Evolutionary conservation across 2,888 invertebrate species (phyloP).

Genomic region (Crepidodera aurea): DNA sequence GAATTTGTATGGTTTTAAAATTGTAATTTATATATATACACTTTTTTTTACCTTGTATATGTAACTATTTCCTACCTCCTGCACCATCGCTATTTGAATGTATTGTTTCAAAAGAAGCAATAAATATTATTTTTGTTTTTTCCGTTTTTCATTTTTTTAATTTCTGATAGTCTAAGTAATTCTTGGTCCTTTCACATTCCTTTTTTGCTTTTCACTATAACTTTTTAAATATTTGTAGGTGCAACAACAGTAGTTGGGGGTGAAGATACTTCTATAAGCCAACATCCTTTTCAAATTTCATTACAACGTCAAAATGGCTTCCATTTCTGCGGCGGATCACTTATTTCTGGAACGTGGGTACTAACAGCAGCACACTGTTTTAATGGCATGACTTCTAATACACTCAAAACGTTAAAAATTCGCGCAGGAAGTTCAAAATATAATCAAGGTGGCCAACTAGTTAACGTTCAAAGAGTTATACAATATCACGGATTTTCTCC

Average conservation of each 20-base stretch:
- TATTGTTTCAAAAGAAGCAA: too few relatives aligned
- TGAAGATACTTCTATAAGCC: background rate
- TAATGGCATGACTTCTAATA: background rate
- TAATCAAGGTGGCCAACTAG: background rate
- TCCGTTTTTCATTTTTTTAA: too few relatives aligned
- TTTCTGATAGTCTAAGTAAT: too few relatives aligned
- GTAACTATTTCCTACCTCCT: too few relatives aligned
- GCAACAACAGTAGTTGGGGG: slow-evolving; percentile 8
- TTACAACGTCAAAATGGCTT: background rate
- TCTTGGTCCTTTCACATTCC: too few relatives aligned
- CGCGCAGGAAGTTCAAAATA: slow-evolving; percentile 8
- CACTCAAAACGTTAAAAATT: background rate
- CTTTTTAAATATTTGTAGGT: background rate
- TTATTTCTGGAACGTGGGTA: slow-evolving; percentile 19
- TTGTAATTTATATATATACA: too few relatives aligned
- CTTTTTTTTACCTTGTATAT: too few relatives aligned
- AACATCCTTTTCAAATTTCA: slow-evolving; percentile 12
- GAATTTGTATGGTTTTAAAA: too few relatives aligned
- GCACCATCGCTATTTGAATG: too few relatives aligned
- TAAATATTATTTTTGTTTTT: too few relatives aligned
- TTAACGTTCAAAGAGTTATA: background rate
- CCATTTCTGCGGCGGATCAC: slow-evolving; percentile 19
- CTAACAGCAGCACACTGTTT: slow-evolving; percentile 17
- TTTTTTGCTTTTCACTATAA: too few relatives aligned
- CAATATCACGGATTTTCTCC: background rate